These are phyloP conservation scores for Grus americana DNA, from an alignment of 2,113 vertebrate genomes.

Conservation along the genomic window DNA sequence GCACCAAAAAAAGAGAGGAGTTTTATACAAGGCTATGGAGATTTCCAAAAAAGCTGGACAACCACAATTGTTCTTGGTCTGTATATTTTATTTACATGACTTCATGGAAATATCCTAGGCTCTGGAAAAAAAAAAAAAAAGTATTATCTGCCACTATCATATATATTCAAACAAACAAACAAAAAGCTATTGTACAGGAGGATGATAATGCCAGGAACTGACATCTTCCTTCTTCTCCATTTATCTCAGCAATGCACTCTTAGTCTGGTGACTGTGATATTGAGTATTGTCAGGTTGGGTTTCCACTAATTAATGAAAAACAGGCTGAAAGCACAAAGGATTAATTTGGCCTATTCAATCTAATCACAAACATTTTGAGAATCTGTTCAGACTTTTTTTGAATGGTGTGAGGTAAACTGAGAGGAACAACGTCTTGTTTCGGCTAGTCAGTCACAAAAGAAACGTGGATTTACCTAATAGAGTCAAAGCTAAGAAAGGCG, in stretches of 20 bases:
- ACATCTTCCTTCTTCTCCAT: slow-evolving; percentile 37
- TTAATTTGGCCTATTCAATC: slow-evolving; percentile 55
- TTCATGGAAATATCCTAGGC: neutral
- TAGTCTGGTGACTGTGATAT: slow-evolving; percentile 50
- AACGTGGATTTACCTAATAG: slow-evolving; percentile 22
- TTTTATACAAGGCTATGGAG: neutral
- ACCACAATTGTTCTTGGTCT: neutral
- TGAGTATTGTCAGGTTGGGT: slow-evolving; percentile 50
- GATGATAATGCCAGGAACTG: neutral
- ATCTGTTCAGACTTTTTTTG: slow-evolving; percentile 50
- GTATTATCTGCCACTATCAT: neutral
- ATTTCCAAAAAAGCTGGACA: neutral
- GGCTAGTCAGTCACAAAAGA: neutral
- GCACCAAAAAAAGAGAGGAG: neutral
- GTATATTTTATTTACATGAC: neutral
- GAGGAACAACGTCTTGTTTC: slow-evolving; percentile 16
- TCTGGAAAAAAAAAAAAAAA: neutral
- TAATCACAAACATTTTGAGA: slow-evolving; percentile 52
- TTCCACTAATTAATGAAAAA: slow-evolving; percentile 61
- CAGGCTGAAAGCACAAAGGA: slow-evolving; percentile 55
- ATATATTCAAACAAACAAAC: slow-evolving; percentile 3
- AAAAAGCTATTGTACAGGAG: neutral
- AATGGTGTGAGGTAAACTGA: slow-evolving; percentile 12
- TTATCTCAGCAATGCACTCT: slow-evolving; percentile 55
- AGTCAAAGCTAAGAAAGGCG: slow-evolving; percentile 16